Conservation (phyloP, 1,140 invertebrate species). For the Helicoverpa armigera region DNA sequence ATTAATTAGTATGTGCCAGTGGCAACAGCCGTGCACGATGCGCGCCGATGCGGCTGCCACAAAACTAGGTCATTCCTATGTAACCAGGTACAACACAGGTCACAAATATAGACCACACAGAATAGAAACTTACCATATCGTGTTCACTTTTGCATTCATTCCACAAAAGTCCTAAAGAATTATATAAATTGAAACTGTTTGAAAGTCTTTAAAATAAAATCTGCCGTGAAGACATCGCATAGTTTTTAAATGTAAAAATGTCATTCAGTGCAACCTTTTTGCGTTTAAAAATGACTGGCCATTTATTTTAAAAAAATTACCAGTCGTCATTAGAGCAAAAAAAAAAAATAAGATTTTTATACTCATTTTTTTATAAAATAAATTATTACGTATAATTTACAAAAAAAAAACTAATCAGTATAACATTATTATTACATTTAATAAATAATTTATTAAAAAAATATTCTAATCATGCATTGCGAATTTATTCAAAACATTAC, state of each 20-base stretch:
- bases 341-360: too few species aligned
- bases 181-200: not conserved
- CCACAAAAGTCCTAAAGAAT: not conserved
- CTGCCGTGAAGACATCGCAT: not conserved
- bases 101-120: conserved; percentile 32
- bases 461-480: too few species aligned
- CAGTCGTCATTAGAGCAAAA: not conserved
- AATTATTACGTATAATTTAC: too few species aligned
- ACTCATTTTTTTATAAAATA: too few species aligned
- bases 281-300: not conserved
- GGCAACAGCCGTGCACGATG: conserved; percentile 34
- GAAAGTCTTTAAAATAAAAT: not conserved
- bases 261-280: not conserved
- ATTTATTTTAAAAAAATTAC: not conserved
- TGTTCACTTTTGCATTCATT: not conserved
- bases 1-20: conserved; percentile 41
- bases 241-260: not conserved
- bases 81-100: conserved; percentile 24
- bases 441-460: too few species aligned
- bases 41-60: conserved; percentile 37
- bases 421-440: too few species aligned
- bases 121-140: not conserved
- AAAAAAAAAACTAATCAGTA: too few species aligned
- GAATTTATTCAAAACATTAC: too few species aligned
- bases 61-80: conserved; percentile 48